Conservation (phyloP, 2,888 invertebrate species). For the Coremacera marginata region DNA sequence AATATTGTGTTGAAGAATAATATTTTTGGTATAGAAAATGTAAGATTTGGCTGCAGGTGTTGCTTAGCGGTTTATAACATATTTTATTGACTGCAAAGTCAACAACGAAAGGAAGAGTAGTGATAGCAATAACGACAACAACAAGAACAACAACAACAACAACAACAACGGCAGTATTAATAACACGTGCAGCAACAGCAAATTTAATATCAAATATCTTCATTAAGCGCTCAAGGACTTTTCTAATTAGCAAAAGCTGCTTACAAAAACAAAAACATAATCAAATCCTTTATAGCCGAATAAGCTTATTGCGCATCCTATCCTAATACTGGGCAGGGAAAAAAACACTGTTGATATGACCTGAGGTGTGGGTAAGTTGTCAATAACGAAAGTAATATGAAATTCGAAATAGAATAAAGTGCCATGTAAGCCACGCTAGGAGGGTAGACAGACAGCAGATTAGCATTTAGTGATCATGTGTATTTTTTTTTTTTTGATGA, state of each 20-base stretch:
- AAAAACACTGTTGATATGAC: constrained; percentile 1
- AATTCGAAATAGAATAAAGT: constrained; percentile 2
- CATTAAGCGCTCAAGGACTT: constrained; percentile 28
- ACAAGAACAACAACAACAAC: neutral
- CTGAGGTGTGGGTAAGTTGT: constrained; percentile 15
- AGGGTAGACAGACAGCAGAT: no score
- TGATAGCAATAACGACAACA: neutral
- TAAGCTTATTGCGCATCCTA: neutral
- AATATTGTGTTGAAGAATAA: neutral
- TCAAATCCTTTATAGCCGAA: neutral
- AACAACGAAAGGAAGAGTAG: neutral
- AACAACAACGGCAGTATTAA: neutral
- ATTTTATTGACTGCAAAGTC: constrained; percentile 13
- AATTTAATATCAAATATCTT: constrained; percentile 29
- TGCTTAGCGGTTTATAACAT: constrained; percentile 23
- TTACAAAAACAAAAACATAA: constrained; percentile 5
- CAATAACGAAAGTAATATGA: constrained; percentile 26
- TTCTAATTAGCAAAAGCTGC: constrained; percentile 28
- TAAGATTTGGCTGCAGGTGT: constrained; percentile 19
- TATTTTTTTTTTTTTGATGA: no score
- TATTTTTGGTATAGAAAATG: neutral
- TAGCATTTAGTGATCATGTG: no score
- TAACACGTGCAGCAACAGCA: neutral
- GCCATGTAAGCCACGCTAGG: no score
- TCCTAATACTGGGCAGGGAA: neutral